phyloP scores from a whole-genome alignment of 2,113 vertebrate species.

The Bucco capensis region DNA sequence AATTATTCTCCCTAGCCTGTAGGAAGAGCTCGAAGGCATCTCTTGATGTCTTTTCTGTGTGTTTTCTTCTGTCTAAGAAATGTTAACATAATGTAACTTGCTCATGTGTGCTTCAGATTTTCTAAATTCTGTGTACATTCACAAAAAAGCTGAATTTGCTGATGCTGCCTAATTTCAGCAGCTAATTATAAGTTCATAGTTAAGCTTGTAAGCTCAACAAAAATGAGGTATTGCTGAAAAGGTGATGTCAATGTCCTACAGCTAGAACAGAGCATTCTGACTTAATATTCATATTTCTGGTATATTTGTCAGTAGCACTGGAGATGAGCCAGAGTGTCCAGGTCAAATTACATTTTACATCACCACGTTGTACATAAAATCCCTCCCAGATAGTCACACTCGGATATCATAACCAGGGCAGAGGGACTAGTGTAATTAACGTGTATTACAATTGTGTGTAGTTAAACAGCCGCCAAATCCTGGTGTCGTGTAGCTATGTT shows the following conservation, averaged over 20 bases:
- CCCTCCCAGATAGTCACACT: background rate
- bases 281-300: background rate
- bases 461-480: background rate
- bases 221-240: background rate
- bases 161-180: background rate
- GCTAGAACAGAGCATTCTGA: background rate
- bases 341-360: background rate
- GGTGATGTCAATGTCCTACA: background rate
- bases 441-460: background rate
- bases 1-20: background rate
- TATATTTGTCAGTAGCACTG: background rate
- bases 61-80: background rate
- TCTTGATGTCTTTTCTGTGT: background rate
- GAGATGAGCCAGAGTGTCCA: background rate
- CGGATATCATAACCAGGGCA: too few species aligned
- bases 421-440: background rate
- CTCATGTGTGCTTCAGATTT: background rate
- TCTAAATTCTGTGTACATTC: background rate
- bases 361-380: background rate
- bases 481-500: background rate
- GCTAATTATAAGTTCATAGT: background rate
- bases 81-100: background rate
- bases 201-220: background rate
- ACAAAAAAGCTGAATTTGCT: background rate
- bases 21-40: background rate